Conservation (phyloP, 2,113 vertebrate species). For the Pedionomus torquatus region DNA sequence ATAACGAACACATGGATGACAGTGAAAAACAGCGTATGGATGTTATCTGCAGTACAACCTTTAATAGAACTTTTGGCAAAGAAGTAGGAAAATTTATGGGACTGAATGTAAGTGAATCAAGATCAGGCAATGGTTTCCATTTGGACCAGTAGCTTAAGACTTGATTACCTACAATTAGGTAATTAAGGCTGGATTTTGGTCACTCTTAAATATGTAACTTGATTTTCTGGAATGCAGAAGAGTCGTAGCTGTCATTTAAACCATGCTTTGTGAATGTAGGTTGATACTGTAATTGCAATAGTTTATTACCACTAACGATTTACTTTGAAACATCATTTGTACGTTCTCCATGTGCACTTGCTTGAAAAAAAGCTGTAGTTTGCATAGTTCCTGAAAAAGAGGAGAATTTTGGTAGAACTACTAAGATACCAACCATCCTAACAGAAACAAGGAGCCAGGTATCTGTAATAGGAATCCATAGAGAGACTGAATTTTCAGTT, state of each 20-base stretch:
- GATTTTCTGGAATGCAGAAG: neutral
- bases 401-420: neutral
- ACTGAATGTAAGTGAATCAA: neutral
- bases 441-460: neutral
- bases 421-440: neutral
- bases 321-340: neutral
- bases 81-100: neutral
- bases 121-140: neutral
- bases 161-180: neutral
- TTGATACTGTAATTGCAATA: neutral
- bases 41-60: neutral
- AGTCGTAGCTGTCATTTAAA: neutral
- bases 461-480: neutral
- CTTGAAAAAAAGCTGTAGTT: neutral
- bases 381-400: neutral
- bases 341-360: neutral
- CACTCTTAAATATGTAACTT: neutral
- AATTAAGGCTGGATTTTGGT: neutral
- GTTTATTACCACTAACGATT: neutral
- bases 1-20: neutral
- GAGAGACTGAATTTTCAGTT: neutral
- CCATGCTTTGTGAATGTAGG: neutral
- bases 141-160: neutral
- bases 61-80: neutral
- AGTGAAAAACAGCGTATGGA: neutral